These are phyloP conservation scores for Bombus cullumanus DNA, from an alignment of 1,140 invertebrate genomes.

Conservation along the genomic window DNA sequence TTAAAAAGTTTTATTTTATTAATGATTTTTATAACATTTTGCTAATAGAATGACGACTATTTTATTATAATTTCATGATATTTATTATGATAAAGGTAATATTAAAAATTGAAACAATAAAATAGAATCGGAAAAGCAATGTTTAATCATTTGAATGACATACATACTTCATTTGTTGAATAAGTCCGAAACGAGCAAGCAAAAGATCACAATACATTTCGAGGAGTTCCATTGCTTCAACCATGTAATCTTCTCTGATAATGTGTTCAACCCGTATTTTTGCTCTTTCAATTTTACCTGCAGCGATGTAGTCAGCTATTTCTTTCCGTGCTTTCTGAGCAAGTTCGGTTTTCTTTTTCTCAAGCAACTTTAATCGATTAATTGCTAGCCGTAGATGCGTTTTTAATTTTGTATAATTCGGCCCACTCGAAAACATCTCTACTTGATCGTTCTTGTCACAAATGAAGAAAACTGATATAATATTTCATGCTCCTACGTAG, in stretches of 20 bases:
- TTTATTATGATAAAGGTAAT: neutral
- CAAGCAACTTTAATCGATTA: constrained; percentile 96
- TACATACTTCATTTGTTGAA: constrained; percentile 97
- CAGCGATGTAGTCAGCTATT: constrained; percentile 97
- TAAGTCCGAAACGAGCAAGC: constrained; percentile 97
- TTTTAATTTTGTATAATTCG: constrained; percentile 97
- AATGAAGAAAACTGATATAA: constrained; percentile 1
- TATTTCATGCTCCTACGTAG: constrained; percentile 23
- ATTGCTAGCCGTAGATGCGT: constrained; percentile 96
- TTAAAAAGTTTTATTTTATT: neutral
- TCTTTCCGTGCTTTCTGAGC: constrained; percentile 97
- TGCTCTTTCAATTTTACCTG: constrained; percentile 95
- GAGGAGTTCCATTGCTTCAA: constrained; percentile 99
- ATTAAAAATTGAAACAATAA: constrained; percentile 21
- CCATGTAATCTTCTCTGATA: constrained; percentile 99
- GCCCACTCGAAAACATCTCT: constrained; percentile 92
- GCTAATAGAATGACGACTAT: neutral
- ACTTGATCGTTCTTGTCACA: neutral
- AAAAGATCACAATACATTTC: constrained; percentile 99
- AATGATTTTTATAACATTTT: neutral
- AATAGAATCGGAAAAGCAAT: neutral
- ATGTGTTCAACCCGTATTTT: constrained; percentile 99
- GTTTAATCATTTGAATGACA: neutral
- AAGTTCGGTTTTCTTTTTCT: constrained; percentile 99
- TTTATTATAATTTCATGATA: neutral